Base-by-base conservation (phyloP, 2,797 vertebrate genomes). In the Xiphorhynchus erythropygius region DNA sequence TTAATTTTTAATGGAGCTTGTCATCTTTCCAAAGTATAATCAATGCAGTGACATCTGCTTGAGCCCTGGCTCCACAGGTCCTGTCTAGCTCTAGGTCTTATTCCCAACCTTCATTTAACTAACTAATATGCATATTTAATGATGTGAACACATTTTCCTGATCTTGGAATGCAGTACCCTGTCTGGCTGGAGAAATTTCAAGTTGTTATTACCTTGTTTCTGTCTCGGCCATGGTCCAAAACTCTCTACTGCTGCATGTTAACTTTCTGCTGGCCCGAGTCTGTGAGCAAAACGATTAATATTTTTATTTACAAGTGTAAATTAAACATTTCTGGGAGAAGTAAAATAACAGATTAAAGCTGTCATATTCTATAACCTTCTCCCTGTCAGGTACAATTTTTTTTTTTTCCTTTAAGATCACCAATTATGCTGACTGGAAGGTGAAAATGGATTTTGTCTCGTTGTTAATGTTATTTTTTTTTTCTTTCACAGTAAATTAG, bases 1-100 rank as follows among this genome's bases (percentile, higher is more conserved):
- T 95, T 95, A 83, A 89, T 91, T 95, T 95, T 94, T 95, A 93
- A 91, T 94, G 85, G 73, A 55, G 57, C 77, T 91, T 93, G 90
- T 76, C 39, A 65, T 75, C 69, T 81, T 95, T 87, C 94, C 94
- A 94, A 79, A 86, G 76, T 41, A 49, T 42, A 97, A 91, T 91
- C 90, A 75, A n/a, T 81, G 63, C 55, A 42, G 76, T 88, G 89
- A 83, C 91, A 96, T 92, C 92, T 95, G 95, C 65, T 69, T n/a
- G 69, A 65, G 84, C 41, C 57, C 33, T 79, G 82, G 50, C 67
- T 93, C 79, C 69, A 59, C 82, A 86, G 41, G 79, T 84, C 47
- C 39, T 84, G 76, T 80, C 82, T 93, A 82, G 68, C 67, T 73
- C 71, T 81, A 91, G 55, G 59, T 91, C 76, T 89, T 89, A 80